Evolutionary conservation across 2,888 invertebrate genomes (phyloP), one percentile per base, ranked within the genome.

Genomic region (Chalcosyrphus nemorum): DNA sequence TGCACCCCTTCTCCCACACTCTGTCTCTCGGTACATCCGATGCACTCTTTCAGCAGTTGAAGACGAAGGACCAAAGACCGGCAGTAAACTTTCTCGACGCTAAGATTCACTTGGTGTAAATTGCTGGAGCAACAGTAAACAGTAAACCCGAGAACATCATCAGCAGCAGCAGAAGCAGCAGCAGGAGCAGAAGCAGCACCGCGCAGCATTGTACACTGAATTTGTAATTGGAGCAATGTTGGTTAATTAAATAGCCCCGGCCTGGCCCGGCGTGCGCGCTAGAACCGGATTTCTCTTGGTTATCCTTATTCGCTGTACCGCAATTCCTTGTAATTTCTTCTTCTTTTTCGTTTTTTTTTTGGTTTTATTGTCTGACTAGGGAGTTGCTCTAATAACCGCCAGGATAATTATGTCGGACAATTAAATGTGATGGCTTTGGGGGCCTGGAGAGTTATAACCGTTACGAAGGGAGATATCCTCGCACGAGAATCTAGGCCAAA

Each of bases 231-330:
- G 63, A 11, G 41, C 72, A 61, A 77, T 72, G 77, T 77, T 78
- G 77, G 82, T 68, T 82, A 82, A 82, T 82, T 82, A 82, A 78
- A 82, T 78, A 82, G 77, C 56, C 54, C 61, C 56, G 61, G 41
- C 57, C 27, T 47, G 21, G 71, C 57, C 77, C 29, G 24, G 50
- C 15, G 47, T 19, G 21, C 32, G n/a, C 17, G 19, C 17, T n/a
- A n/a, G n/a, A n/a, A 5, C 15, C 35, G 45, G 17, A 65, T 56
- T 24, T n/a, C n/a, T n/a, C n/a, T n/a, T n/a, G n/a, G n/a, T n/a
- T 13, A 45, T 1, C 17, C 9, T 2, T 63, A 45, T 35, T 24
- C 35, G 63, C 54, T 15, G 11, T 19, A 4, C 24, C 59, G 52
- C 66, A 27, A 66, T 47, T 72, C 27, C n/a, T 27, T 59, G 66